Evolutionary conservation across 2,888 invertebrate species (phyloP).

Genomic region (Volucella bombylans): DNA sequence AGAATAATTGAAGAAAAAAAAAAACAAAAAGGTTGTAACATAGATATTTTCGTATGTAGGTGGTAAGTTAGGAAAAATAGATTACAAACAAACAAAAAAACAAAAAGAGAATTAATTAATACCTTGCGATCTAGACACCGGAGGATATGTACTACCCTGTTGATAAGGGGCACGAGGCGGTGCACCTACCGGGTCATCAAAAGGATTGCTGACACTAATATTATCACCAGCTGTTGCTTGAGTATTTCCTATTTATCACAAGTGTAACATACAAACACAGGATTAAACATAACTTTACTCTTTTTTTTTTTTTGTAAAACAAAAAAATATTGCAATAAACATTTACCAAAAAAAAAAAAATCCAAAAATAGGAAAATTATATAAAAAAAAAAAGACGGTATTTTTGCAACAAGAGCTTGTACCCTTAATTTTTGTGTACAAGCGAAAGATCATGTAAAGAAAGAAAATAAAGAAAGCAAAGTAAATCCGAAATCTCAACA

Average conservation of each 20-base stretch:
- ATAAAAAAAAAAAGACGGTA: slow-evolving; percentile 4
- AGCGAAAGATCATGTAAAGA: slow-evolving; percentile 12
- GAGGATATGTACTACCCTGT: slow-evolving; percentile 81
- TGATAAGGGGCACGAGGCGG: slow-evolving; percentile 79
- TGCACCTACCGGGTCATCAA: slow-evolving; percentile 87
- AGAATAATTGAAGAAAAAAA: slow-evolving; percentile 35
- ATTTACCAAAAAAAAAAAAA: slow-evolving; percentile 23
- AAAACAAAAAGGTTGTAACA: slow-evolving; percentile 63
- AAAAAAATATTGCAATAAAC: slow-evolving; percentile 37
- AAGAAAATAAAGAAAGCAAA: slow-evolving; percentile 26
- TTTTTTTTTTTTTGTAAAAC: slow-evolving; percentile 10
- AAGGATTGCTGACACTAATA: slow-evolving; percentile 93
- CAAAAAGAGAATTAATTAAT: slow-evolving; percentile 76
- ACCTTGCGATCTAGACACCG: slow-evolving; percentile 83
- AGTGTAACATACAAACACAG: slow-evolving; percentile 73
- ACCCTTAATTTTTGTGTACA: background rate
- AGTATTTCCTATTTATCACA: slow-evolving; percentile 77
- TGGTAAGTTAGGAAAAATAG: slow-evolving; percentile 28
- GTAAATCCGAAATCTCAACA: slow-evolving; percentile 14
- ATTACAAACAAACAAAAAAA: slow-evolving; percentile 73
- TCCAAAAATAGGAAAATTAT: slow-evolving; percentile 25
- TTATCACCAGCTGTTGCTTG: slow-evolving; percentile 85
- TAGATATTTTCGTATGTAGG: slow-evolving; percentile 55
- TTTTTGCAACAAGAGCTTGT: slow-evolving; percentile 13
- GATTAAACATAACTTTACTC: slow-evolving; percentile 57